Evolutionary conservation across 2,113 vertebrate species (phyloP).

Genomic region (Pao palembangensis): DNA sequence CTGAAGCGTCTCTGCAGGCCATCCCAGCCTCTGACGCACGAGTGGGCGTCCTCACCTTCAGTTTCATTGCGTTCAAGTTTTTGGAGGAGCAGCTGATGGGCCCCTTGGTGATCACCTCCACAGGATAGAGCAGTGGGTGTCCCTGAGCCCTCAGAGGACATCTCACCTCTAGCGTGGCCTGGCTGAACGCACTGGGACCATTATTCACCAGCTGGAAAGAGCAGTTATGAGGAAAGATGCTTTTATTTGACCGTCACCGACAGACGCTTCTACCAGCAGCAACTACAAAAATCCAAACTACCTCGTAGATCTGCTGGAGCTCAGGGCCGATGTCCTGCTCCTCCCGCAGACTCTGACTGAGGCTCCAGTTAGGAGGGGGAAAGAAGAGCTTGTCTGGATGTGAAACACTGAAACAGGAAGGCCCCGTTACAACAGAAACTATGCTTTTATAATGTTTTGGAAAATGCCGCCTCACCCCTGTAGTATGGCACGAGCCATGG

Average conservation of each 20-base stretch:
- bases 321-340: conserved; percentile 79
- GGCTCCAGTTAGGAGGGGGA: conserved; percentile 72
- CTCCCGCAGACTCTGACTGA: conserved; percentile 50
- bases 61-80: conserved; percentile 70
- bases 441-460: neutral
- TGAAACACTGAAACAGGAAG: conserved; percentile 70
- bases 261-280: neutral
- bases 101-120: conserved; percentile 63
- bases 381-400: conserved; percentile 79
- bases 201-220: conserved; percentile 75
- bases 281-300: conserved; percentile 22
- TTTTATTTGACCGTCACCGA: neutral
- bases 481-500: conserved; percentile 72
- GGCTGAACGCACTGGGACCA: conserved; percentile 80
- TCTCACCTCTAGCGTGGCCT: conserved; percentile 66
- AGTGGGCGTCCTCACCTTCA: conserved; percentile 71
- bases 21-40: neutral
- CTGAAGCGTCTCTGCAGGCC: neutral
- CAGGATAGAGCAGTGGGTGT: conserved; percentile 75
- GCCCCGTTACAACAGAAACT: neutral
- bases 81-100: conserved; percentile 74
- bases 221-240: neutral
- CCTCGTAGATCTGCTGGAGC: conserved; percentile 84
- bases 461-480: conserved; percentile 74
- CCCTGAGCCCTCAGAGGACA: conserved; percentile 72